A percentile compares a stretch with the other conserved stretches of the same genome.
Conservation (phyloP, 2,113 vertebrate species). For the Haplochromis vanheusdeni region DNA sequence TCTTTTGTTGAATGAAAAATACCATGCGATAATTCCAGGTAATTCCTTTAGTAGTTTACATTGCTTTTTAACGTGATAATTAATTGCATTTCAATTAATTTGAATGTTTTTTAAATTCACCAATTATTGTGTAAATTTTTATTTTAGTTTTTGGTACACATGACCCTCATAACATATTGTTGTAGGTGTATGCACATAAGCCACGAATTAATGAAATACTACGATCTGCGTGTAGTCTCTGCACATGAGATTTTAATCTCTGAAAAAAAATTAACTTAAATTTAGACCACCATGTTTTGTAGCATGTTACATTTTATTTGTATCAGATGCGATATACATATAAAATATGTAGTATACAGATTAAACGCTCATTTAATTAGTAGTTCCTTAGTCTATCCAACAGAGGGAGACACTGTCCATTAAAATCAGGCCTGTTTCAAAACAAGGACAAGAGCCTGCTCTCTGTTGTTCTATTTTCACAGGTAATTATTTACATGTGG, state of each 20-base stretch:
- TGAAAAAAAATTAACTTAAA: background rate
- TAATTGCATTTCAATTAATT: background rate
- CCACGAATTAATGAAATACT: background rate
- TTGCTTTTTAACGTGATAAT: background rate
- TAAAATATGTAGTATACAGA: background rate
- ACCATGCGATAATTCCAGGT: background rate
- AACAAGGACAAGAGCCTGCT: background rate
- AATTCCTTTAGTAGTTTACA: background rate
- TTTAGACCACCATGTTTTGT: fast-evolving
- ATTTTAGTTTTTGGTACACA: background rate
- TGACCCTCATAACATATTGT: background rate
- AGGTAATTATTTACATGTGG: background rate
- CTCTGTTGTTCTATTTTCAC: background rate
- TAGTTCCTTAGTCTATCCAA: background rate
- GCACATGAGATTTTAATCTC: fast-evolving
- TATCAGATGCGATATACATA: background rate
- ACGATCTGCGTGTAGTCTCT: fast-evolving
- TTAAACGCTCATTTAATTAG: background rate
- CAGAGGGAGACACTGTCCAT: constrained; percentile 20
- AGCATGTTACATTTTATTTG: background rate
- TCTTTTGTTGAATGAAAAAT: background rate
- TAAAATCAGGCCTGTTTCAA: background rate
- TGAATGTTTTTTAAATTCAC: background rate
- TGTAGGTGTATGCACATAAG: background rate
- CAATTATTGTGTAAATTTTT: background rate